Percentiles rank a stretch among this genome's conserved stretches.
Conservation (phyloP, 2,113 vertebrate genomes). For the Cephalopholis sonnerati region DNA sequence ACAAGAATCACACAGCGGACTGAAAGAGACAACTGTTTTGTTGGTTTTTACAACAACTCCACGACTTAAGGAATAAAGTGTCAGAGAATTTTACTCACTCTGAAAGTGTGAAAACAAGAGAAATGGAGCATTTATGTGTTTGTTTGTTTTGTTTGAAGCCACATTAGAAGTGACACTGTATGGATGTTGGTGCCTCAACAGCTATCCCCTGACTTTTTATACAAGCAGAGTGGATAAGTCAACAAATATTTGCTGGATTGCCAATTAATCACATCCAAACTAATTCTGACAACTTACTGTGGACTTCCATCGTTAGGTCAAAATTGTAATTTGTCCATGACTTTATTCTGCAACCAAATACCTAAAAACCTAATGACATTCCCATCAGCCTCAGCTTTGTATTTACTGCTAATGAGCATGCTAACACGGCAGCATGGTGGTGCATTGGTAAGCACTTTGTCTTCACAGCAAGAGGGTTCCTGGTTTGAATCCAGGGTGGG, state of each 20-base stretch:
- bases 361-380: background rate
- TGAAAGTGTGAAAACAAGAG: background rate
- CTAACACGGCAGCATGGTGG: too few species aligned
- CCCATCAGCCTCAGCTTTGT: background rate
- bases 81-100: background rate
- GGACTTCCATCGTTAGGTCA: background rate
- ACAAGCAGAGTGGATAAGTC: background rate
- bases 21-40: slow-evolving; percentile 9
- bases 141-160: too few species aligned
- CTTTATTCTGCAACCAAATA: background rate
- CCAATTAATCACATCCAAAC: background rate
- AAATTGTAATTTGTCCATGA: background rate
- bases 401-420: background rate
- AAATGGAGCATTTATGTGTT: background rate
- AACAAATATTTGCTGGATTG: background rate
- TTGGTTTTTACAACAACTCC: background rate
- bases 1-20: slow-evolving; percentile 10
- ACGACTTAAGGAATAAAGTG: background rate
- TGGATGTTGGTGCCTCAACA: background rate
- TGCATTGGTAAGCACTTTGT: too few species aligned
- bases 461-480: too few species aligned
- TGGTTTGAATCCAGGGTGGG: too few species aligned
- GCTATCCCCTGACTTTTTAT: background rate
- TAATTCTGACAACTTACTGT: too few species aligned
- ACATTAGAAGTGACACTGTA: too few species aligned